Evolutionary conservation across 2,888 invertebrate species (phyloP).

Genomic region (Drosophila peninsularis): DNA sequence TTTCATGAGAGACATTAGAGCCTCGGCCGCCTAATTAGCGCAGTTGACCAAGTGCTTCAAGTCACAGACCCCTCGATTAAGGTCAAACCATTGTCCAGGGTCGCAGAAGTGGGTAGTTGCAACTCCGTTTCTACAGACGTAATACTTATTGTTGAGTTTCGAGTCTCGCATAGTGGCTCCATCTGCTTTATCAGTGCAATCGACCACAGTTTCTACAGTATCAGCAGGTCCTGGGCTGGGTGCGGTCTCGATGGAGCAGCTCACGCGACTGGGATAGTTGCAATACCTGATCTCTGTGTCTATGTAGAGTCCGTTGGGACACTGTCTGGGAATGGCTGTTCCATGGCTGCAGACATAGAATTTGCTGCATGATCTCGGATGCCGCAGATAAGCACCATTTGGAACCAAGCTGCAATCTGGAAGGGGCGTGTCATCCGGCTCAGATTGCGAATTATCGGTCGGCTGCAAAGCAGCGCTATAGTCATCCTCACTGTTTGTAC

Average conservation of each 20-base stretch:
- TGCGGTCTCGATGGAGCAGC: constrained; percentile 17
- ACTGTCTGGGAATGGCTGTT: constrained; percentile 29
- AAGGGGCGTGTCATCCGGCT: not conserved
- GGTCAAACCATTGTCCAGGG: constrained; percentile 61
- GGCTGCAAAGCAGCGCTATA: not conserved
- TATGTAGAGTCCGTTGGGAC: constrained; percentile 46
- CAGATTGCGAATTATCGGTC: not conserved
- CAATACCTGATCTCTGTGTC: constrained; percentile 33
- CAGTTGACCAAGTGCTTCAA: constrained; percentile 27
- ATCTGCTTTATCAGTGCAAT: constrained; percentile 36
- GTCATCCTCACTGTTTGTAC: constrained; percentile 18
- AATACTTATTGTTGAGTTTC: constrained; percentile 57
- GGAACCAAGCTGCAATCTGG: constrained; percentile 35
- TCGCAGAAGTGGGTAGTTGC: constrained; percentile 50
- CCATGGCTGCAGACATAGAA: constrained; percentile 52
- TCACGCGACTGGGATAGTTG: constrained; percentile 37
- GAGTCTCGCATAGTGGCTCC: constrained; percentile 40
- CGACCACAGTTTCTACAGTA: not conserved
- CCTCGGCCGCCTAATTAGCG: constrained; percentile 11
- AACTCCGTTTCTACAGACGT: constrained; percentile 42
- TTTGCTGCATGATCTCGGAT: constrained; percentile 40
- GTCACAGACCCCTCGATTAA: constrained; percentile 34
- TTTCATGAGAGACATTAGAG: not conserved
- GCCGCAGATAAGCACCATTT: constrained; percentile 38
- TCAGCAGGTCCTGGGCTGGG: not conserved